phyloP scores from a whole-genome alignment of 2,113 vertebrate genomes.

The Pomatorhinus ruficollis region DNA sequence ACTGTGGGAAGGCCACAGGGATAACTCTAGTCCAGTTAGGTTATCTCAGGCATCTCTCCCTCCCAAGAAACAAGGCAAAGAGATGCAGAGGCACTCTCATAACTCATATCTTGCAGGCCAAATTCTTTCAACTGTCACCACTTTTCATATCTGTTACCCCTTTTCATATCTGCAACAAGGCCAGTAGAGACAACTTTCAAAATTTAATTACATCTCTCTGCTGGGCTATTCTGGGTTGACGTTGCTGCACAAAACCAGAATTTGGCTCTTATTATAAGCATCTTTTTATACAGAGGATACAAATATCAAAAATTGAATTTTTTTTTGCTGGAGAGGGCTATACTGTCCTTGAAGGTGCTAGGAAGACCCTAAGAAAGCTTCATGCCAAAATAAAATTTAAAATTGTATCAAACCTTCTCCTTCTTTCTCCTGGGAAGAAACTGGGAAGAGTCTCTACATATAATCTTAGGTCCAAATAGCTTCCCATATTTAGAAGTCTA shows the following conservation, averaged over 20 bases:
- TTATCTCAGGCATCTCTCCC: background rate
- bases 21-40: background rate
- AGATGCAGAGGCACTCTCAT: accelerated
- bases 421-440: background rate
- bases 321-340: background rate
- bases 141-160: background rate
- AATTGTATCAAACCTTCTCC: background rate
- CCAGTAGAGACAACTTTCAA: background rate
- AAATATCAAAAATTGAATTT: background rate
- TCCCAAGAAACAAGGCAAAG: background rate
- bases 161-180: too few species aligned
- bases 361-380: background rate
- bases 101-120: accelerated
- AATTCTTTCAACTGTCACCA: background rate
- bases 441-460: background rate
- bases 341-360: background rate
- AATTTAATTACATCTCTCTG: background rate
- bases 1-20: accelerated
- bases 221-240: background rate
- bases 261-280: background rate
- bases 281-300: background rate
- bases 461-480: background rate
- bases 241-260: background rate
- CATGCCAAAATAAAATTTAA: background rate
- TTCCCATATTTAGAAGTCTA: background rate